Evolutionary conservation across 1,140 invertebrate species (phyloP).

Genomic region (Odontomachus brunneus): DNA sequence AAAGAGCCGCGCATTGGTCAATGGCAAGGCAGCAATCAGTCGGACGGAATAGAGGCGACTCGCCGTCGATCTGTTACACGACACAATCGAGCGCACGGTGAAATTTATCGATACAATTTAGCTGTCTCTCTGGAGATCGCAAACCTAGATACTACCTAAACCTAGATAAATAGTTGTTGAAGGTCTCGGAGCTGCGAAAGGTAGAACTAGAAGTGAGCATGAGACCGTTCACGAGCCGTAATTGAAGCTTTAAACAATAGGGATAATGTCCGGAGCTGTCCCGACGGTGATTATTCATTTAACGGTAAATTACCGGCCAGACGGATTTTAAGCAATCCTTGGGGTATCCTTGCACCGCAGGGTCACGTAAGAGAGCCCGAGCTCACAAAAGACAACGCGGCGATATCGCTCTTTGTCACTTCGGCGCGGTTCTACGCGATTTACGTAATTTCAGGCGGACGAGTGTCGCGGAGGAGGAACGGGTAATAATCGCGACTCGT

Average conservation of each 20-base stretch:
- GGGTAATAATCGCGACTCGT: constrained; percentile 26
- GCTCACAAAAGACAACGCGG: neutral
- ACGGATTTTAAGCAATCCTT: neutral
- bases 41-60: too few species aligned
- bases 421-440: neutral
- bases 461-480: constrained; percentile 27
- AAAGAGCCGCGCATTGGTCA: constrained; percentile 47
- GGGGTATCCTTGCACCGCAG: neutral
- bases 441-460: constrained; percentile 27
- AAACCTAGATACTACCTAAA: too few species aligned
- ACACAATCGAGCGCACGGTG: neutral
- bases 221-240: neutral
- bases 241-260: constrained; percentile 14
- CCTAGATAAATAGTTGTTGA: neutral
- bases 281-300: neutral
- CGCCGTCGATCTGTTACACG: too few species aligned
- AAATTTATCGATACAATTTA: neutral
- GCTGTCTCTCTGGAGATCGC: neutral
- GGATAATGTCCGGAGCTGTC: too few species aligned
- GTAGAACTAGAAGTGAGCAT: too few species aligned
- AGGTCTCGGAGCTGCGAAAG: neutral
- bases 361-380: neutral
- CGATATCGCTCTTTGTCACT: neutral
- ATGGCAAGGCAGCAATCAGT: neutral
- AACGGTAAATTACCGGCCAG: neutral